Percentiles rank a stretch among this genome's conserved stretches.
Conservation (phyloP, 2,888 invertebrate species). For the Caradrina kadenii region DNA sequence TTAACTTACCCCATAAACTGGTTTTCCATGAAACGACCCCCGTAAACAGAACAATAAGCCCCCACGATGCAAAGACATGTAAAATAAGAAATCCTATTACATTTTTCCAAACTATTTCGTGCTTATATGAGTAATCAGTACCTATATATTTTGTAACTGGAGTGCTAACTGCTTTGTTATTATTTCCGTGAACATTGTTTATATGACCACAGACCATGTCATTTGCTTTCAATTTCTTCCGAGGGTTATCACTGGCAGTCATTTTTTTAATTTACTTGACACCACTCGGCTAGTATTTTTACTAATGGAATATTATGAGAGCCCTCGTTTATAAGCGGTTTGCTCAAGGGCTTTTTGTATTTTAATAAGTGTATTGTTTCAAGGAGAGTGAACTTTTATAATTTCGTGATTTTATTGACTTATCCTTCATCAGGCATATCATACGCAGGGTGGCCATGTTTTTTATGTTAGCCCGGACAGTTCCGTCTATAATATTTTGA, state of each 20-base stretch:
- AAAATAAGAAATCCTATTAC: constrained; percentile 90
- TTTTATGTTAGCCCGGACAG: neutral
- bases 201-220: neutral
- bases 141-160: constrained; percentile 68
- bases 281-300: constrained; percentile 21
- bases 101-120: constrained; percentile 92
- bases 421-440: neutral
- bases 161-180: constrained; percentile 26
- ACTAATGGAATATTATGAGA: constrained; percentile 44
- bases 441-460: neutral
- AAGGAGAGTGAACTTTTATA: constrained; percentile 21
- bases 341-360: constrained; percentile 45
- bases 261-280: constrained; percentile 46
- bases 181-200: constrained; percentile 7
- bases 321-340: constrained; percentile 51
- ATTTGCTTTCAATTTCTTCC: constrained; percentile 17
- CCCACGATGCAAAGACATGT: constrained; percentile 86
- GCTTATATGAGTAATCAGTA: constrained; percentile 79
- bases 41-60: constrained; percentile 72
- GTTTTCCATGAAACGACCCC: constrained; percentile 55
- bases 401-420: neutral
- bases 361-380: constrained; percentile 43
- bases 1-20: constrained; percentile 60
- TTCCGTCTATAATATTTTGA: neutral
- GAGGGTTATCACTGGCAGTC: constrained; percentile 28